Percentiles rank a stretch among this genome's conserved stretches.
phyloP scores from a whole-genome alignment of 2,888 invertebrate genomes.

The Pemphredon lugubris region DNA sequence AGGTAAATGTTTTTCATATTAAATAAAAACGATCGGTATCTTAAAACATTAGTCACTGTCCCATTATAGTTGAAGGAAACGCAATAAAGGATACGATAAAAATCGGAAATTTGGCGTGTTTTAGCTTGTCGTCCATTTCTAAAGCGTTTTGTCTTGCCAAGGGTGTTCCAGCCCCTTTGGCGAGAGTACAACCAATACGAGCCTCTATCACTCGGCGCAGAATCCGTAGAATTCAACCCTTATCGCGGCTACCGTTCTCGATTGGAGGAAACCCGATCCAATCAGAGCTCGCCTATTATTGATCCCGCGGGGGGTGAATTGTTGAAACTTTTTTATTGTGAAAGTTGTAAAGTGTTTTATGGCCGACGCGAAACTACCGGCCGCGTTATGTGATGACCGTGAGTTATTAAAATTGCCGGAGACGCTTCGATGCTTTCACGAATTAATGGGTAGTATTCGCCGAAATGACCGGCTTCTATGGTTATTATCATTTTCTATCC shows the following conservation, averaged over 20 bases:
- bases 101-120: slow-evolving; percentile 43
- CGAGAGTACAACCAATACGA: slow-evolving; percentile 66
- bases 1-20: no score
- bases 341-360: slow-evolving; percentile 73
- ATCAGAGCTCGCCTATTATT: slow-evolving; percentile 58
- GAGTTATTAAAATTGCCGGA: slow-evolving; percentile 72
- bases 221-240: slow-evolving; percentile 70
- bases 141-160: slow-evolving; percentile 48
- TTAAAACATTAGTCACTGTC: no score
- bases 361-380: slow-evolving; percentile 61
- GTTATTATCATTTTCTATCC: slow-evolving; percentile 44
- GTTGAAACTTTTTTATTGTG: slow-evolving; percentile 71
- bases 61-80: slow-evolving; percentile 31
- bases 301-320: slow-evolving; percentile 60
- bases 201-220: slow-evolving; percentile 63
- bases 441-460: slow-evolving; percentile 64
- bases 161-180: slow-evolving; percentile 69
- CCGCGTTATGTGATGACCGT: slow-evolving; percentile 61
- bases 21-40: no score
- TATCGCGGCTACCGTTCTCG: slow-evolving; percentile 44
- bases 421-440: slow-evolving; percentile 61
- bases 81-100: slow-evolving; percentile 32
- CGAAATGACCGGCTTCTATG: slow-evolving; percentile 40
- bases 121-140: slow-evolving; percentile 65
- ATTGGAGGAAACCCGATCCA: slow-evolving; percentile 67